Base-by-base conservation (phyloP, 2,797 vertebrate species). In the Acanthis flammea region DNA sequence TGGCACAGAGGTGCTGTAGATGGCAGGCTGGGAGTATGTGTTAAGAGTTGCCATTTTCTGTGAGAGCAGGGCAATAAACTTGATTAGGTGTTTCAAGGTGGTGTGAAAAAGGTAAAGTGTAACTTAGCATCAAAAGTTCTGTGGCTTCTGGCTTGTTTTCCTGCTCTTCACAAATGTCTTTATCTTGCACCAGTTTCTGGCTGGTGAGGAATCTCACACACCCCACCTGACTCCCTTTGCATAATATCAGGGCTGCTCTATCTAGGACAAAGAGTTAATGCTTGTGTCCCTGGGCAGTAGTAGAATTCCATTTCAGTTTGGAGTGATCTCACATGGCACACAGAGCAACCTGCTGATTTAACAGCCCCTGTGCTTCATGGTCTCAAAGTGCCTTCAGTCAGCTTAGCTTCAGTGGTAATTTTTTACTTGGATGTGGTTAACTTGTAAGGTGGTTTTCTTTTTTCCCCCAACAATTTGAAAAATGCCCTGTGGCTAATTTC, bases 251-350 rank as follows among this genome's bases (percentile, higher is more conserved):
- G 71, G 67, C 74, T 74, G 16, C 37, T 71, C 2, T 81, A n/a
- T 84, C 78, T 89, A 23, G 81, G 89, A 85, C 67, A 67, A 82
- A 84, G 84, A 87, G 74, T 92, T 82, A 73, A 84, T 74, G 70
- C 28, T 3, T 27, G 33, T 76, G 39, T 57, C 2, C 8, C 50
- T 86, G 70, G 28, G 25, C 81, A 42, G 41, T 42, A 62, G 81
- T 19, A 57, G 68, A 88, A 91, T 95, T 95, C 47, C 42, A 19
- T 74, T 90, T 58, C 28, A 8, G 17, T 57, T 63, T 58, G 53
- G 70, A 76, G 60, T 55, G 27, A 25, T 86, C 41, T 67, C 8
- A 27, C 0, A 2, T 45, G 73, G 44, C 53, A 14, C 19, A 4
- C 1, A 4, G 37, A 47, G 68, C 66, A 80, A 60, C 68, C 39